Evolutionary conservation across 2,113 vertebrate species (phyloP).

Genomic region (Cynoglossus semilaevis): DNA sequence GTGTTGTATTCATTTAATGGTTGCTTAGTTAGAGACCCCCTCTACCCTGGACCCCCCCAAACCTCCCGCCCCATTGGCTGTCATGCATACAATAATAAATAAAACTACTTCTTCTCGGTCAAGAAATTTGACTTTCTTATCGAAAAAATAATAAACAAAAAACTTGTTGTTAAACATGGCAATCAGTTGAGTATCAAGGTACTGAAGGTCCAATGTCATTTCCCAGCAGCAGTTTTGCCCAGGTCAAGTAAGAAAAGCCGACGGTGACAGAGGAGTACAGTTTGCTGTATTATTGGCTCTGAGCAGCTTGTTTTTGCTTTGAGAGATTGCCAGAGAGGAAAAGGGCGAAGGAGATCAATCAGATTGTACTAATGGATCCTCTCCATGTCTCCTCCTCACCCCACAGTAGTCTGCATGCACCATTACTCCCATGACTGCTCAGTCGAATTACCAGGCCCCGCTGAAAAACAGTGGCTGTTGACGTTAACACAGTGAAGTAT

Average conservation of each 20-base stretch:
- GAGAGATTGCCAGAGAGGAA: slow-evolving; percentile 49
- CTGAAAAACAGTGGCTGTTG: neutral
- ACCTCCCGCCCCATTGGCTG: too few relatives aligned
- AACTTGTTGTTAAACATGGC: too few relatives aligned
- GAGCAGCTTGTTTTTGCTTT: slow-evolving; percentile 62
- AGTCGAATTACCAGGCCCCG: neutral
- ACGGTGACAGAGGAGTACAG: slow-evolving; percentile 25
- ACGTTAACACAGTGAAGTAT: slow-evolving; percentile 10
- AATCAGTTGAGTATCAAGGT: too few relatives aligned
- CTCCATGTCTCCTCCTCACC: slow-evolving; percentile 36
- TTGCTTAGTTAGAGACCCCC: too few relatives aligned
- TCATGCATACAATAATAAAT: too few relatives aligned
- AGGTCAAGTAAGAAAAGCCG: slow-evolving; percentile 22
- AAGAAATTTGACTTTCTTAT: too few relatives aligned
- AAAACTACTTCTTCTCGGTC: too few relatives aligned
- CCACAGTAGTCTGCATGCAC: slow-evolving; percentile 29
- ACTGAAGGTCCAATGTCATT: too few relatives aligned
- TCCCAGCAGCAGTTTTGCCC: neutral
- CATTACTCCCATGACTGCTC: slow-evolving; percentile 32
- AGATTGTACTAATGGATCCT: slow-evolving; percentile 58
- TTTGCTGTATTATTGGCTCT: slow-evolving; percentile 52
- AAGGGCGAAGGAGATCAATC: slow-evolving; percentile 64
- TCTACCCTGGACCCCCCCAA: too few relatives aligned
- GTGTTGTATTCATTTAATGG: too few relatives aligned
- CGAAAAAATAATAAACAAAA: too few relatives aligned